Evolutionary conservation across 1,140 invertebrate genomes (phyloP).

Genomic region (Lucilia cuprina): DNA sequence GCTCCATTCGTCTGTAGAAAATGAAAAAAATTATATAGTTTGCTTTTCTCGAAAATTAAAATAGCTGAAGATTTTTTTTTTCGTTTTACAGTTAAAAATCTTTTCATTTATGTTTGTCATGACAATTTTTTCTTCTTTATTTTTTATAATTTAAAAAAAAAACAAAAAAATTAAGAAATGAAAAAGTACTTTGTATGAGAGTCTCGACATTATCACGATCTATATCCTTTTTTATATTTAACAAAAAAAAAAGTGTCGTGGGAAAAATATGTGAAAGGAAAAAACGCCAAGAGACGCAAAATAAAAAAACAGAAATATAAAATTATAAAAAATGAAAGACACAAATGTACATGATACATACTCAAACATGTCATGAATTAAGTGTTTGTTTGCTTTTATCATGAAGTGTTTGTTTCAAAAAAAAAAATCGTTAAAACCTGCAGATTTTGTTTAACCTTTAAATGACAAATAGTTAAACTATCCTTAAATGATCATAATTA

Average conservation of each 20-base stretch:
- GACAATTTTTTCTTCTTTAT: constrained; percentile 2
- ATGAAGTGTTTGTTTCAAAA: constrained; percentile 11
- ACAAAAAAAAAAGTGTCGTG: constrained; percentile 28
- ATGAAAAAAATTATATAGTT: background rate
- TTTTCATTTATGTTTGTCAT: background rate
- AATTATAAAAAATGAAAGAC: background rate
- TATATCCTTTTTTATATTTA: background rate
- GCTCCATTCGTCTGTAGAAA: background rate
- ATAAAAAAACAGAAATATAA: no score
- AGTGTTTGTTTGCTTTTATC: constrained; percentile 14
- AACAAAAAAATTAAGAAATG: background rate
- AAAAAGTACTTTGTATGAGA: background rate
- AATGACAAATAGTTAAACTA: no score
- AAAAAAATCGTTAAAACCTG: background rate
- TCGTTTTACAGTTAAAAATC: background rate
- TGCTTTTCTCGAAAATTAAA: background rate
- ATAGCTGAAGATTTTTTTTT: background rate
- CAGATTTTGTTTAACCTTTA: no score
- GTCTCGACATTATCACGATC: background rate
- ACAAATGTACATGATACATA: constrained; percentile 11
- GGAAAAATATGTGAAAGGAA: constrained; percentile 32
- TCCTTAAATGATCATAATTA: no score
- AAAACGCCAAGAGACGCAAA: background rate
- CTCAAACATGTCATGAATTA: constrained; percentile 11
- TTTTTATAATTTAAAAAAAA: background rate